A percentile compares a stretch with the other conserved stretches of the same genome.
phyloP scores from a whole-genome alignment of 1,140 invertebrate species.

The Psix sp. region DNA sequence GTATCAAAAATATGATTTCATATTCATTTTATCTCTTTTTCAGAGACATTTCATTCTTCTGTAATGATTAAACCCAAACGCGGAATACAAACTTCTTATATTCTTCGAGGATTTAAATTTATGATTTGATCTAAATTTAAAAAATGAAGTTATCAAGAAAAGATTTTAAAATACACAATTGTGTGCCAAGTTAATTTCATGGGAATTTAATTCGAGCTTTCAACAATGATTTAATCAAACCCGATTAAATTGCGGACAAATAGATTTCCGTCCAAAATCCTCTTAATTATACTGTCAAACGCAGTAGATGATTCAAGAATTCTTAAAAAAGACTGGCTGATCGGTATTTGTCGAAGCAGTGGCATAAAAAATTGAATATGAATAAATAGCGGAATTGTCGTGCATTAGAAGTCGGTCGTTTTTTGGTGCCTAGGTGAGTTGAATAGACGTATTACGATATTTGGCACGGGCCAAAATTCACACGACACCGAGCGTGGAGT shows the following conservation, averaged over 20 bases:
- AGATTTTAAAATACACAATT: constrained; percentile 67
- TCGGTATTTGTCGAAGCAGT: background rate
- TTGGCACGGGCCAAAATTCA: constrained; percentile 46
- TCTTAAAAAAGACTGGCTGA: background rate
- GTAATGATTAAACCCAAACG: no score
- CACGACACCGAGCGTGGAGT: constrained; percentile 49
- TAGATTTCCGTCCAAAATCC: constrained; percentile 48
- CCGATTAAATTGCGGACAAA: constrained; percentile 68
- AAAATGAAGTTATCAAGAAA: no score
- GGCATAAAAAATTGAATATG: constrained; percentile 21
- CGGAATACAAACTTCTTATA: no score
- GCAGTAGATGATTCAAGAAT: constrained; percentile 8
- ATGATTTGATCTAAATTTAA: no score
- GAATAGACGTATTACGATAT: constrained; percentile 47
- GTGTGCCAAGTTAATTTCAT: constrained; percentile 74
- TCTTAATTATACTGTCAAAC: constrained; percentile 37
- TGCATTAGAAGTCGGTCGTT: constrained; percentile 29
- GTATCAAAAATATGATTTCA: no score
- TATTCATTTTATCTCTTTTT: no score
- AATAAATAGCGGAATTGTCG: constrained; percentile 12
- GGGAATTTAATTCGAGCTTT: constrained; percentile 73
- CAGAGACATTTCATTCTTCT: no score
- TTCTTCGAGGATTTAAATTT: no score
- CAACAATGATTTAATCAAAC: constrained; percentile 74
- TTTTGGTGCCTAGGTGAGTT: constrained; percentile 26